Evolutionary conservation across 2,888 invertebrate genomes (phyloP).

Genomic region (Coelopa pilipes): DNA sequence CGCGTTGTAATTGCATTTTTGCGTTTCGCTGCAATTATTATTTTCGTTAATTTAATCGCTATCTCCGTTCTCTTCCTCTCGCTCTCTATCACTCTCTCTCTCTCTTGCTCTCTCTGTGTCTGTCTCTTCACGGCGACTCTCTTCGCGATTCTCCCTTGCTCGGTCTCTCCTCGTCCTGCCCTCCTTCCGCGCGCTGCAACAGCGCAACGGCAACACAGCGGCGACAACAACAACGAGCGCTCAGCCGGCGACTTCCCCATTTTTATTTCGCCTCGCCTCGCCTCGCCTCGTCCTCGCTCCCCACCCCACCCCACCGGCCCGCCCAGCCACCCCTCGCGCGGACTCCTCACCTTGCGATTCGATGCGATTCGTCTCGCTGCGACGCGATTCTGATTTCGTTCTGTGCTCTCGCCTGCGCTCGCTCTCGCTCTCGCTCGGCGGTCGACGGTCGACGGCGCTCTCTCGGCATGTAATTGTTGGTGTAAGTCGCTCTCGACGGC

Average conservation of each 20-base stretch:
- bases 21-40: constrained; percentile 40
- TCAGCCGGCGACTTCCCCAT: too few species aligned
- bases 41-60: not conserved
- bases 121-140: constrained; percentile 2
- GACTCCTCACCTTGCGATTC: not conserved
- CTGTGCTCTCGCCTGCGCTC: constrained; percentile 5
- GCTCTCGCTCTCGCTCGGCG: not conserved
- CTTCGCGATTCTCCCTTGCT: not conserved
- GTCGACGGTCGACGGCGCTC: too few species aligned
- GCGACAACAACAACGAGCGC: too few species aligned
- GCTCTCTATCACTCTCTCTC: not conserved
- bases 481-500: constrained; percentile 9
- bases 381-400: constrained; percentile 33
- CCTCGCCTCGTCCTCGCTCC: not conserved
- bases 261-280: not conserved
- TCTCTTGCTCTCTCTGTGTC: not conserved
- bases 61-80: not conserved
- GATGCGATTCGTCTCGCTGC: too few species aligned
- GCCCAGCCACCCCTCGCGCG: not conserved
- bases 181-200: constrained; percentile 30
- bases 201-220: too few species aligned
- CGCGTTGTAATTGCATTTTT: not conserved
- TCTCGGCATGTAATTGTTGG: too few species aligned
- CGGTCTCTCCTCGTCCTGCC: constrained; percentile 1
- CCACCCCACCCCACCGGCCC: not conserved